Conservation (phyloP, 2,113 vertebrate genomes). For the Heloderma charlesbogerti region DNA sequence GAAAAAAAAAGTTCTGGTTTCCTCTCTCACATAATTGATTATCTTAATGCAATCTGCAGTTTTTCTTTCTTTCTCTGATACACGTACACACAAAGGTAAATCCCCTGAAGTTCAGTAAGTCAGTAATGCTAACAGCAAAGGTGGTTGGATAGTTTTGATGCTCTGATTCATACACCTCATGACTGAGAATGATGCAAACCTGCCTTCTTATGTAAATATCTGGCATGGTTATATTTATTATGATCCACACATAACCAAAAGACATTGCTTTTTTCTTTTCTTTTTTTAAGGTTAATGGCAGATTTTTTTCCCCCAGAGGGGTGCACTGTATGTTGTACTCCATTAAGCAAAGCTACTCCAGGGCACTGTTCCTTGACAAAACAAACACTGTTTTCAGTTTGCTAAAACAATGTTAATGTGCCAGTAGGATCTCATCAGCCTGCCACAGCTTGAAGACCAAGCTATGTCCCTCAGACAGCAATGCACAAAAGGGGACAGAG, state of each 20-base stretch:
- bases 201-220: constrained; percentile 56
- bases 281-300: neutral
- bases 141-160: constrained; percentile 67
- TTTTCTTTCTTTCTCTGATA: constrained; percentile 70
- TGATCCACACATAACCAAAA: neutral
- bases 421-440: neutral
- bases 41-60: constrained; percentile 83
- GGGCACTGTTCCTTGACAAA: constrained; percentile 12
- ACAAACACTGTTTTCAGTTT: neutral
- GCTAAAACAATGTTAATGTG: neutral
- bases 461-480: neutral
- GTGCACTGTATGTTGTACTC: neutral
- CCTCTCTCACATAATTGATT: constrained; percentile 87
- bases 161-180: constrained; percentile 54
- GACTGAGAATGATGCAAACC: constrained; percentile 60
- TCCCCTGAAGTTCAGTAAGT: constrained; percentile 75
- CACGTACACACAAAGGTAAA: constrained; percentile 38
- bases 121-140: constrained; percentile 64
- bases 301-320: neutral
- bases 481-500: neutral
- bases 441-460: neutral
- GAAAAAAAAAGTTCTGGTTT: constrained; percentile 87
- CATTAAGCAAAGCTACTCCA: neutral
- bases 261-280: neutral
- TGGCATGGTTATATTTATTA: constrained; percentile 40